Evolutionary conservation across 1,140 invertebrate genomes (phyloP), one percentile per base, ranked within the genome.

Genomic region (Oncopeltus fasciatus): DNA sequence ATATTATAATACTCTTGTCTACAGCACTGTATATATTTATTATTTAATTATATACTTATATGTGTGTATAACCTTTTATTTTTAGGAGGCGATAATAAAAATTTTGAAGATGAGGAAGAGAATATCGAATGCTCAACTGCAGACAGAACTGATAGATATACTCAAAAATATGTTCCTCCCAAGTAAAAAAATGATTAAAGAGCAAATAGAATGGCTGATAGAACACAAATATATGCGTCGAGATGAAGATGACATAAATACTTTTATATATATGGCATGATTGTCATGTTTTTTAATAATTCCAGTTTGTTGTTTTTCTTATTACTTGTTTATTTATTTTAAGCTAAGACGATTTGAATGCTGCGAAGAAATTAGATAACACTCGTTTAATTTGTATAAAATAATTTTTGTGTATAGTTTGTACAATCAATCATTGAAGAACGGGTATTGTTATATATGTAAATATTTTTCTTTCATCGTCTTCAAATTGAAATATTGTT

Each of bases 121-220:
- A 46, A 92, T 97, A 57, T 88, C 86, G 18, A 97, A 96, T 73
- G 90, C 88, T 53, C 90, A 95, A 66, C 76, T 99, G 51, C 95
- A 98, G 78, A 91, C 90, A 43, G 95, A 98, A 80, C 78, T 98
- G 43, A 88, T 98, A 8, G 95, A 98, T 77, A 96, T 99, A 74
- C 77, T 99, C 57, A 98, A 97, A 76, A 97, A 98, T 73, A 97
- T 98, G 93, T 99, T 99, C 79, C 76, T 98, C 68, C 96, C 96
- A 29, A 95, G 92, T 64, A 96, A 96, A 76, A 98, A 98, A 76
- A 91, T 98, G 85, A 98, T 99, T 67, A 99, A 99, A 77, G 95
- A 99, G 77, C 95, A 98, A 77, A 85, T 98, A 31, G 95, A 99
- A 75, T 98, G 95, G 95, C 81, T 99, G 11, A 98, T 99, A 67